phyloP scores from a whole-genome alignment of 1,140 invertebrate genomes.

The Drosophila saltans region DNA sequence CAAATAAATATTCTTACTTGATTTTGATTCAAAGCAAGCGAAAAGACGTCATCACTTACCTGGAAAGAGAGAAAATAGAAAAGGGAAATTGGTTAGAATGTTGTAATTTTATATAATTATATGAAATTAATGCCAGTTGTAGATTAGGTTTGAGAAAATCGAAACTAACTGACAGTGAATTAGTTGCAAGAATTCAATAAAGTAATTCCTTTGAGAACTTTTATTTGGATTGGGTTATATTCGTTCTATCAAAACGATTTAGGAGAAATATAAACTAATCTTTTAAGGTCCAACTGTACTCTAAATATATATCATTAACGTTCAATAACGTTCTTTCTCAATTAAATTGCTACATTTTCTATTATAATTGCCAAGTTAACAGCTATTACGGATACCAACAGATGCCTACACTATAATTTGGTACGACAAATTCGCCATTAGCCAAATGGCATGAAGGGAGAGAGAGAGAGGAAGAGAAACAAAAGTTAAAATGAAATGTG shows the following conservation, averaged over 20 bases:
- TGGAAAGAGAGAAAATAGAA: conserved; percentile 50
- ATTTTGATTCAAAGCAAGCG: conserved; percentile 78
- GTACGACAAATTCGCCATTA: conserved; percentile 1
- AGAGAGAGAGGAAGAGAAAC: background rate
- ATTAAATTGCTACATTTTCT: background rate
- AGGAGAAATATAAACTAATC: background rate
- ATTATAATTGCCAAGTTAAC: conserved; percentile 10
- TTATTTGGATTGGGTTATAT: too few relatives aligned
- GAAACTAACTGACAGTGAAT: background rate
- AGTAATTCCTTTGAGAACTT: background rate
- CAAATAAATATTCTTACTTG: conserved; percentile 65
- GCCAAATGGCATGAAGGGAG: background rate
- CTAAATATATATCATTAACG: too few relatives aligned
- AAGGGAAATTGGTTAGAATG: conserved; percentile 21
- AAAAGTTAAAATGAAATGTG: conserved; percentile 13
- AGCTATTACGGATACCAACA: background rate
- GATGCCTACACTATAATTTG: conserved; percentile 7
- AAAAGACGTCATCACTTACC: conserved; percentile 82
- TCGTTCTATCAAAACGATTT: background rate
- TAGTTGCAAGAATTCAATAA: background rate
- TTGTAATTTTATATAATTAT: background rate
- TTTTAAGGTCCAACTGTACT: background rate
- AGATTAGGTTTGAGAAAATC: background rate
- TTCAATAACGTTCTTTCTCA: background rate
- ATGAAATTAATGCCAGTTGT: conserved; percentile 11